Evolutionary conservation across 1,140 invertebrate genomes (phyloP).

Genomic region (Centruroides sculpturatus): DNA sequence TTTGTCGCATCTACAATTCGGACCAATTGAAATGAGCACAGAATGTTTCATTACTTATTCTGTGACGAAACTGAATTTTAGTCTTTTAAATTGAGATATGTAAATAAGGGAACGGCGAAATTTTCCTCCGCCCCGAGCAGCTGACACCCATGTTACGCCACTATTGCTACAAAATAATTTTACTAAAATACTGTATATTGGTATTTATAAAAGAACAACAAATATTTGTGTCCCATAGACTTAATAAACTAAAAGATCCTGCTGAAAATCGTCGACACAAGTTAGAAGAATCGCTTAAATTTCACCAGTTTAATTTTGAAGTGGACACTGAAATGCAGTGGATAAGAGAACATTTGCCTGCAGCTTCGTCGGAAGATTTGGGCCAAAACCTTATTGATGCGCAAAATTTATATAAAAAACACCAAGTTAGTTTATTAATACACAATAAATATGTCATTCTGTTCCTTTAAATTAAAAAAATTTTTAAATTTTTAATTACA

Average conservation of each 20-base stretch:
- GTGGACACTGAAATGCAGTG: constrained; percentile 86
- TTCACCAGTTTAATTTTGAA: constrained; percentile 90
- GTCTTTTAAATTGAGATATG: too few species aligned
- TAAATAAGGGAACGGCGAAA: too few species aligned
- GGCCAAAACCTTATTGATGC: constrained; percentile 59
- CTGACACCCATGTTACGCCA: too few species aligned
- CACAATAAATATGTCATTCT: not conserved
- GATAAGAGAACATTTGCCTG: constrained; percentile 77
- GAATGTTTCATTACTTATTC: too few species aligned
- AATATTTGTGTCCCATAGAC: constrained; percentile 17
- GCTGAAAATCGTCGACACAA: constrained; percentile 47
- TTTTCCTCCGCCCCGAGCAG: too few species aligned
- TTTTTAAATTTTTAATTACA: constrained; percentile 20
- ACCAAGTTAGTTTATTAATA: constrained; percentile 36
- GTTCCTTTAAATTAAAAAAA: too few species aligned
- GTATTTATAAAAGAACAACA: too few species aligned
- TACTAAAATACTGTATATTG: too few species aligned
- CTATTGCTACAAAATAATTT: too few species aligned
- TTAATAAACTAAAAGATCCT: constrained; percentile 32
- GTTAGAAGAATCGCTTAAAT: constrained; percentile 69
- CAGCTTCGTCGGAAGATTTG: constrained; percentile 53
- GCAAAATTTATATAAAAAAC: constrained; percentile 82
- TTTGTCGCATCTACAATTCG: too few species aligned
- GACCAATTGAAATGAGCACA: too few species aligned
- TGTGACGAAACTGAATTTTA: too few species aligned